phyloP scores from a whole-genome alignment of 37 sponge, comb jelly and placozoan species.

The Cliona cf. orientalis region DNA sequence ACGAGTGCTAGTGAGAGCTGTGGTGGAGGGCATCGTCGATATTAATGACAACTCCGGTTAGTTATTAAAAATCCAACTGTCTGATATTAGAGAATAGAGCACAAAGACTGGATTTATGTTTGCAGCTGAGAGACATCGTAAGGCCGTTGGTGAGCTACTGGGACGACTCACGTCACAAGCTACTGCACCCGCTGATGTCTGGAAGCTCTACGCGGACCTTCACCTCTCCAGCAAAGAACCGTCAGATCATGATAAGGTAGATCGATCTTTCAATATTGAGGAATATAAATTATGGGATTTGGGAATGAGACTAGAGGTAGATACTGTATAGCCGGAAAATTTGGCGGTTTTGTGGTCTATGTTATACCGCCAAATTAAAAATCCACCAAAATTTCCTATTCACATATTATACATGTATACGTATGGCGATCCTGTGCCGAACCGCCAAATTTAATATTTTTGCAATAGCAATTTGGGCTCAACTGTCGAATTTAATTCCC shows the following conservation, averaged over 20 bases:
- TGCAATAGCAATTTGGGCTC: no score
- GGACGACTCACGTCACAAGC: conserved; percentile 37
- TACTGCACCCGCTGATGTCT: conserved; percentile 50
- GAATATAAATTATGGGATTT: no score
- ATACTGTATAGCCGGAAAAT: no score
- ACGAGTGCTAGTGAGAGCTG: conserved; percentile 34
- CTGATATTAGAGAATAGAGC: background rate
- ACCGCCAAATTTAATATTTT: no score
- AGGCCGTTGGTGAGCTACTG: conserved; percentile 53
- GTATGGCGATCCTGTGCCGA: no score
- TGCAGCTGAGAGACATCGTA: conserved; percentile 40
- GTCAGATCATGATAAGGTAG: conserved; percentile 60
- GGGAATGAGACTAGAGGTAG: no score
- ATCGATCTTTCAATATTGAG: no score
- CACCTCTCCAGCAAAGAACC: conserved; percentile 51
- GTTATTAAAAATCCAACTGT: background rate
- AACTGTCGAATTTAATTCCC: no score
- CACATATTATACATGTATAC: no score
- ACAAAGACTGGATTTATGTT: background rate
- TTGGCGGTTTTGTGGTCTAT: no score
- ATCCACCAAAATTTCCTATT: no score
- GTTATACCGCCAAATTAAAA: no score
- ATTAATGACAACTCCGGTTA: conserved; percentile 25
- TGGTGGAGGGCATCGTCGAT: conserved; percentile 8
- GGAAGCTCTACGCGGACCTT: conserved; percentile 61